Base-by-base conservation (phyloP, 2,797 vertebrate species). In the Pygocentrus nattereri region DNA sequence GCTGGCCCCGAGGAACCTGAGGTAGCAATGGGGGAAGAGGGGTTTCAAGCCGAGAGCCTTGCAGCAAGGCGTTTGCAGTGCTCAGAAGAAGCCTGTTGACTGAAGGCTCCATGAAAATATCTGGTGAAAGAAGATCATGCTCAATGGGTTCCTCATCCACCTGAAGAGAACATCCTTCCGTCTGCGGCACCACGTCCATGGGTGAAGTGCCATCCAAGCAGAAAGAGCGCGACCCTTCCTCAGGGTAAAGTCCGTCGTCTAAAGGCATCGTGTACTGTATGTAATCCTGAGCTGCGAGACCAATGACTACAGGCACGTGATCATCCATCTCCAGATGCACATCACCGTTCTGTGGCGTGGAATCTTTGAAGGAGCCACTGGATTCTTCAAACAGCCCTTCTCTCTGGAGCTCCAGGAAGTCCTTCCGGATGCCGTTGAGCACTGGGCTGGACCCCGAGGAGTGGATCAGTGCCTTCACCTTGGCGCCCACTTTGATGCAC, bases 201-300 rank as follows among this genome's bases (percentile, higher is more conserved):
- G 98, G 97, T 52, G 97, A 97, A 81, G 97, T 95, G 84, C 92
- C 90, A 88, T 99, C 97, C 89, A 97, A 92, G 90, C 97, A 99
- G 88, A 94, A 98, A 89, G 95, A 93, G 91, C 95, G 96, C 61
- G 96, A 93, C 89, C 96, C 96, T 90, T 87, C 84, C 3, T 98
- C 97, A 76, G 97, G 94, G 94, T 95, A 99, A 95, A 98, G 95
- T 96, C 96, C 96, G 91, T 97, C 97, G 91, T 98, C 97, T 97
- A 99, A 99, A 99, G 97, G 98, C 97, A 99, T 96, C 89, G 98
- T 97, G 92, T 99, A 99, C 93, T 97, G 97, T 92, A 99, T 96
- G 94, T 99, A 99, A 95, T 99, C 97, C 96, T 98, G 98, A 95
- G 97, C 97, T 85, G 97, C 93, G 84, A 99, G 95, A 92, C 98